phyloP scores from a whole-genome alignment of 2,888 invertebrate species.

The Oscheius sp. region DNA sequence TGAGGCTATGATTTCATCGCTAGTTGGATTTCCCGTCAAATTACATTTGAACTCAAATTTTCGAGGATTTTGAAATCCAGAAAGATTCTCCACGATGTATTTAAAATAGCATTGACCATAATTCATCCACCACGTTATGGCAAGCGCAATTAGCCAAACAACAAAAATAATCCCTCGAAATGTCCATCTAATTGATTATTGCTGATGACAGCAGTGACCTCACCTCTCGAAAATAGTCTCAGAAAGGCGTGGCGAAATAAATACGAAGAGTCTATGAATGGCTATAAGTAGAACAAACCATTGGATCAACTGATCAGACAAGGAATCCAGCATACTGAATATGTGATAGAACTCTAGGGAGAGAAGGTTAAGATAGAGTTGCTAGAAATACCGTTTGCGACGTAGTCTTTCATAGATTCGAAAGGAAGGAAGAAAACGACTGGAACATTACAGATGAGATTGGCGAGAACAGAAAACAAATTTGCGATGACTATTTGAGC shows the following conservation, averaged over 20 bases:
- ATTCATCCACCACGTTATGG: background rate
- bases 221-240: background rate
- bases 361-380: too few relatives aligned
- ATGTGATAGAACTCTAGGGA: background rate
- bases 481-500: background rate
- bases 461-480: background rate
- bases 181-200: background rate
- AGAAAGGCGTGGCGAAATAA: background rate
- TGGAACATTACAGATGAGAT: background rate
- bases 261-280: constrained; percentile 7
- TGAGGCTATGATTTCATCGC: too few relatives aligned
- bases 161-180: background rate
- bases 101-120: background rate
- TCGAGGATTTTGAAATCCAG: background rate
- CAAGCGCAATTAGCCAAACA: background rate
- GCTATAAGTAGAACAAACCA: background rate
- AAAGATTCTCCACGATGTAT: background rate
- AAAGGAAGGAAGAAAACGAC: background rate
- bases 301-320: constrained; percentile 6
- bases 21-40: background rate
- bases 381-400: too few relatives aligned
- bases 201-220: too few relatives aligned
- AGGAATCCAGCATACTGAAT: background rate
- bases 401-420: background rate
- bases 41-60: background rate